Evolutionary conservation across 2,113 vertebrate species (phyloP).

Genomic region (Phaethornis superciliosus): DNA sequence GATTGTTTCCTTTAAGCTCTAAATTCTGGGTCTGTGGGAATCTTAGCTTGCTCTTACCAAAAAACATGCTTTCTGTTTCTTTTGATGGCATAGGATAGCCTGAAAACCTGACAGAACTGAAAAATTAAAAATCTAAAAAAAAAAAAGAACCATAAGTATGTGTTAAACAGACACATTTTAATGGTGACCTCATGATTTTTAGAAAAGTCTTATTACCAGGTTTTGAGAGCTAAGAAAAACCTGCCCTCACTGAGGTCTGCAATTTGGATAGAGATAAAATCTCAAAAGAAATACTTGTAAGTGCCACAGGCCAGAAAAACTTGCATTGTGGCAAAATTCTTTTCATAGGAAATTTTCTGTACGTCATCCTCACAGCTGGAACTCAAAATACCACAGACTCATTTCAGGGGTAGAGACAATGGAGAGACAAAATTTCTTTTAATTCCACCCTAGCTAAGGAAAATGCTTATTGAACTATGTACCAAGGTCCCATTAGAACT

Average conservation of each 20-base stretch:
- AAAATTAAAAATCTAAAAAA: background rate
- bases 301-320: background rate
- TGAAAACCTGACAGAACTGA: background rate
- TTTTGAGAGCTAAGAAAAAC: background rate
- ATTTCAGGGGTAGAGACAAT: background rate
- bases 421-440: background rate
- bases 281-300: background rate
- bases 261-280: background rate
- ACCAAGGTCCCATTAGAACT: background rate
- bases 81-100: background rate
- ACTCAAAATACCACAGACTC: background rate
- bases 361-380: background rate
- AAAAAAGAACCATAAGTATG: background rate
- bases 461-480: background rate
- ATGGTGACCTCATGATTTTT: background rate
- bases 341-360: background rate
- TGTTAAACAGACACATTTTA: background rate
- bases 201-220: background rate
- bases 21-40: background rate
- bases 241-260: background rate
- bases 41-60: background rate
- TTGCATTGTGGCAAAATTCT: background rate
- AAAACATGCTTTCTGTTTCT: background rate
- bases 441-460: background rate
- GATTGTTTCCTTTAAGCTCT: conserved; percentile 21